phyloP scores from a whole-genome alignment of 2,888 invertebrate genomes.

The Pilophorus perplexus region DNA sequence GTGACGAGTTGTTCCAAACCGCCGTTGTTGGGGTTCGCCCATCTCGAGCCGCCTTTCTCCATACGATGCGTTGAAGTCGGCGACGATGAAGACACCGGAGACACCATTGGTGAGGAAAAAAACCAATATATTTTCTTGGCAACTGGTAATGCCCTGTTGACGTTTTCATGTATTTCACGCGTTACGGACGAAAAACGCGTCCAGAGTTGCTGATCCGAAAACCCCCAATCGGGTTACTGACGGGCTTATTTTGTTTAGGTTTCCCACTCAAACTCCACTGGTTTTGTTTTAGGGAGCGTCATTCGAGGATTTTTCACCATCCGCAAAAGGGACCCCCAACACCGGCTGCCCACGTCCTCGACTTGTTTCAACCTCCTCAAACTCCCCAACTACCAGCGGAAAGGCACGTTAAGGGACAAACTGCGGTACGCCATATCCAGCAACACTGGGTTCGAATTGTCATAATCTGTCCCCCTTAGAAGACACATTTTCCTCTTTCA shows the following conservation, averaged over 20 bases:
- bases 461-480: constrained; percentile 63
- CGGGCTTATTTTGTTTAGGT: too few relatives aligned
- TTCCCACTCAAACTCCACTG: too few relatives aligned
- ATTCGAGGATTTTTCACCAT: constrained; percentile 98
- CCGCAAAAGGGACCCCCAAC: constrained; percentile 87
- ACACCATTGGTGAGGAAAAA: constrained; percentile 65
- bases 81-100: constrained; percentile 92
- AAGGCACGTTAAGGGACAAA: constrained; percentile 91
- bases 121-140: too few relatives aligned
- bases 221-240: not conserved
- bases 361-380: constrained; percentile 99
- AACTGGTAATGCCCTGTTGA: too few relatives aligned
- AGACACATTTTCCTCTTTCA: not conserved
- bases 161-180: not conserved
- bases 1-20: constrained; percentile 96
- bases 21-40: constrained; percentile 91
- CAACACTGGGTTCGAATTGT: constrained; percentile 98
- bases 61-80: constrained; percentile 99
- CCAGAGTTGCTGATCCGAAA: too few relatives aligned
- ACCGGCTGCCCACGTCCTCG: constrained; percentile 95
- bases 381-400: constrained; percentile 96
- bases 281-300: constrained; percentile 84
- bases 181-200: constrained; percentile 2
- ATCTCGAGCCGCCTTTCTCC: constrained; percentile 95
- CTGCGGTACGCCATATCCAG: constrained; percentile 94